A percentile compares a stretch with the other conserved stretches of the same genome.
These are phyloP conservation scores for Rhopalosiphum maidis DNA, from an alignment of 1,140 invertebrate genomes.

Conservation along the genomic window DNA sequence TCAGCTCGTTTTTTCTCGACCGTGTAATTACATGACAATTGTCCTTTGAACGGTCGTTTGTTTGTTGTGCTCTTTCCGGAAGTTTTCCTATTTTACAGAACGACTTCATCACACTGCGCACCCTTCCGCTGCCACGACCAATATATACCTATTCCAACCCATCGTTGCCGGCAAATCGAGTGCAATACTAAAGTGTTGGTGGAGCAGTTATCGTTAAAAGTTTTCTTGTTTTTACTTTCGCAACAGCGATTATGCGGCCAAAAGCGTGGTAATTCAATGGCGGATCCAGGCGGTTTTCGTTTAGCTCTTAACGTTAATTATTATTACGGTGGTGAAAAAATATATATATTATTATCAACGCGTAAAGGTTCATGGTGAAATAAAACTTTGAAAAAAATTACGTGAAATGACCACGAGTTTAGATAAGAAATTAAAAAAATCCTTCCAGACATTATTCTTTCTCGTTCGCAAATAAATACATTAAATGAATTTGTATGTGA, in stretches of 20 bases:
- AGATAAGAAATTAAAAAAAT: constrained; percentile 20
- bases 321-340: neutral
- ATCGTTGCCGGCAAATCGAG: constrained; percentile 15
- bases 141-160: neutral
- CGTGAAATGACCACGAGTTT: neutral
- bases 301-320: constrained; percentile 24
- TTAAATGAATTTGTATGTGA: neutral
- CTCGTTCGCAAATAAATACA: neutral
- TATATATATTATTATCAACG: neutral
- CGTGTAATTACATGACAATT: constrained; percentile 52
- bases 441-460: neutral
- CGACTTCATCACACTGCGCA: neutral
- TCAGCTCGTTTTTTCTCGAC: constrained; percentile 31
- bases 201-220: constrained; percentile 48
- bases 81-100: constrained; percentile 36
- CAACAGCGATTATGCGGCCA: constrained; percentile 42
- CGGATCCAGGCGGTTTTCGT: neutral
- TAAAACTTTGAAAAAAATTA: neutral
- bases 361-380: neutral
- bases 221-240: constrained; percentile 48
- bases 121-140: neutral
- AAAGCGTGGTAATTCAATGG: constrained; percentile 22
- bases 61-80: neutral
- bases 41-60: constrained; percentile 37
- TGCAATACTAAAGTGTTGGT: constrained; percentile 37